Evolutionary conservation across 1,140 invertebrate genomes (phyloP).

Genomic region (Yoshiicerus persimilis): DNA sequence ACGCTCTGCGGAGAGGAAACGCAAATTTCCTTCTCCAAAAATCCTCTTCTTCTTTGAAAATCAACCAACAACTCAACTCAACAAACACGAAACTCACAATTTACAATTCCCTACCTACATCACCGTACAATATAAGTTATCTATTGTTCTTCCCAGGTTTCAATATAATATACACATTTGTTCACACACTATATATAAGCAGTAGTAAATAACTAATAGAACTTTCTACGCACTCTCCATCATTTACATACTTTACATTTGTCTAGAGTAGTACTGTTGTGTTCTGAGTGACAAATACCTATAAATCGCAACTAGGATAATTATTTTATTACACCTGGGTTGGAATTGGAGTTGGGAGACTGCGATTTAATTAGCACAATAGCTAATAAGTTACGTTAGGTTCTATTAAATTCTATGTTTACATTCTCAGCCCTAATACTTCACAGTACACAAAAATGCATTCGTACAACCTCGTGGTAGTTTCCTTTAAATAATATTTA

Average conservation of each 20-base stretch:
- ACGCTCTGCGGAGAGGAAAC: constrained; percentile 18
- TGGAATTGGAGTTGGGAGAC: too few relatives aligned
- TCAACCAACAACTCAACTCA: neutral
- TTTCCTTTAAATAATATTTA: neutral
- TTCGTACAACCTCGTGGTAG: too few relatives aligned
- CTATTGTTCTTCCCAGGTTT: neutral
- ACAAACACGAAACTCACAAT: neutral
- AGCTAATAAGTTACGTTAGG: too few relatives aligned
- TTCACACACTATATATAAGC: neutral
- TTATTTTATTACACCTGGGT: too few relatives aligned
- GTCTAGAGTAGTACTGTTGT: too few relatives aligned
- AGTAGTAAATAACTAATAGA: neutral
- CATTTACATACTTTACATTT: neutral
- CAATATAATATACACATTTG: neutral
- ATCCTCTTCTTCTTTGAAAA: neutral
- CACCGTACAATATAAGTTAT: neutral
- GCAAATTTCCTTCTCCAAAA: constrained; percentile 1
- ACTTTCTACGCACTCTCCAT: neutral
- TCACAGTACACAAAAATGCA: too few relatives aligned
- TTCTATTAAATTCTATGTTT: too few relatives aligned
- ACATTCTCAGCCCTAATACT: too few relatives aligned
- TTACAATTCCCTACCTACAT: neutral
- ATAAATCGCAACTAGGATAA: too few relatives aligned
- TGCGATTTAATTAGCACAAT: too few relatives aligned
- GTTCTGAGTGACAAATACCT: too few relatives aligned